Conservation (phyloP, 1,140 invertebrate species). For the Ptiloglossa arizonensis region DNA sequence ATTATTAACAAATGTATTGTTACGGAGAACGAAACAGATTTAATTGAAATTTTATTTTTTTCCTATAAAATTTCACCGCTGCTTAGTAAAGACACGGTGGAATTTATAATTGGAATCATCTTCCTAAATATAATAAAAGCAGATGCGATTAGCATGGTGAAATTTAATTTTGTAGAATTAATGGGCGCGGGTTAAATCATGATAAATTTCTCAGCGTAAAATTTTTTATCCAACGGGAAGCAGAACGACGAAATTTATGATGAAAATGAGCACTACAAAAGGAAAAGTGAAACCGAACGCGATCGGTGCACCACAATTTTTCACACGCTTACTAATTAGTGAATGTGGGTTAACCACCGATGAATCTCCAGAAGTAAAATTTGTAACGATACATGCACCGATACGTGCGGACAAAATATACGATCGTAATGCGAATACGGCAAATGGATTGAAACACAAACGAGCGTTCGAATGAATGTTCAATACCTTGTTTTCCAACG, state of each 20-base stretch:
- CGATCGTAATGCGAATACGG: background rate
- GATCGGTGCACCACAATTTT: background rate
- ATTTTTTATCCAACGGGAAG: background rate
- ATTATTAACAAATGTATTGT: background rate
- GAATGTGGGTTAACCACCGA: constrained; percentile 4
- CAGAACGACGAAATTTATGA: background rate
- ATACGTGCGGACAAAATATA: background rate
- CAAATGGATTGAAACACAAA: background rate
- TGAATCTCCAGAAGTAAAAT: background rate
- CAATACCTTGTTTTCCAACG: no score
- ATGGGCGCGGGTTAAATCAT: background rate
- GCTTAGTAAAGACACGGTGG: no score
- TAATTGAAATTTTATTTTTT: background rate
- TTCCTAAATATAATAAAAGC: background rate
- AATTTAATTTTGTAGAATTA: background rate
- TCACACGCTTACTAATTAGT: constrained; percentile 3
- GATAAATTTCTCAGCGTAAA: background rate
- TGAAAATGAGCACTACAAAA: background rate
- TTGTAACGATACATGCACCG: background rate
- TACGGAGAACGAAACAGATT: background rate
- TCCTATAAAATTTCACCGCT: no score
- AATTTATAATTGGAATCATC: background rate
- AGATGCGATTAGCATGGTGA: no score
- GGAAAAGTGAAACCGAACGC: background rate
- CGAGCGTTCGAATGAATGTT: no score